These are phyloP conservation scores for Synanthedon myopaeformis DNA, from an alignment of 2,888 invertebrate genomes.

Conservation along the genomic window DNA sequence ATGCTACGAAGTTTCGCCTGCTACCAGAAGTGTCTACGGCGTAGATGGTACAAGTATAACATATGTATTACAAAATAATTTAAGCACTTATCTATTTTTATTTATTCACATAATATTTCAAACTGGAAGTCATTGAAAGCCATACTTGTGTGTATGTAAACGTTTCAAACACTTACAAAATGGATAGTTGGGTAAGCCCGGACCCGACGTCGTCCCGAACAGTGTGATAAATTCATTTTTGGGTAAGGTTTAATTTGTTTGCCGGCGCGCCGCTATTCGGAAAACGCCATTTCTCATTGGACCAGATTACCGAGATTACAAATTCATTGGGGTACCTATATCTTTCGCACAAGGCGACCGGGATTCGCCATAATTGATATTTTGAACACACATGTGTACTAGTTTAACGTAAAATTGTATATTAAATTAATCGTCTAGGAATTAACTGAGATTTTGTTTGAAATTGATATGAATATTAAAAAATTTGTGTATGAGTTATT, in stretches of 20 bases:
- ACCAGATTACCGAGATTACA: constrained; percentile 68
- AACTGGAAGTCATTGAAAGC: constrained; percentile 11
- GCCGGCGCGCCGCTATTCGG: constrained; percentile 45
- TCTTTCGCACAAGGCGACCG: neutral
- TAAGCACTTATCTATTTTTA: neutral
- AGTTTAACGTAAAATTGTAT: constrained; percentile 23
- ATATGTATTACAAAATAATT: neutral
- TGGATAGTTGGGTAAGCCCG: constrained; percentile 36
- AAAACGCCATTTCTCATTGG: constrained; percentile 65
- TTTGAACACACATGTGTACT: constrained; percentile 40
- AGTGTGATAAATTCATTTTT: constrained; percentile 68
- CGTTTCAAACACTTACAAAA: constrained; percentile 14
- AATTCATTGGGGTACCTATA: constrained; percentile 57
- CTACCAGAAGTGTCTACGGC: too few relatives aligned
- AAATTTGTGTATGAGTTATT: too few relatives aligned
- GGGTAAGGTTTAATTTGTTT: constrained; percentile 66
- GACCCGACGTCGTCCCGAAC: constrained; percentile 17
- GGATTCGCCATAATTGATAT: constrained; percentile 55
- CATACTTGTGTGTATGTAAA: constrained; percentile 18
- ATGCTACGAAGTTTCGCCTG: too few relatives aligned
- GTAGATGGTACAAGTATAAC: neutral
- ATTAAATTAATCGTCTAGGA: neutral
- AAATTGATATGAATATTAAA: too few relatives aligned
- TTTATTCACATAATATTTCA: neutral
- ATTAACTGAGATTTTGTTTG: neutral